Conservation (phyloP, 2,797 vertebrate species). For the Diplodus sargus region DNA sequence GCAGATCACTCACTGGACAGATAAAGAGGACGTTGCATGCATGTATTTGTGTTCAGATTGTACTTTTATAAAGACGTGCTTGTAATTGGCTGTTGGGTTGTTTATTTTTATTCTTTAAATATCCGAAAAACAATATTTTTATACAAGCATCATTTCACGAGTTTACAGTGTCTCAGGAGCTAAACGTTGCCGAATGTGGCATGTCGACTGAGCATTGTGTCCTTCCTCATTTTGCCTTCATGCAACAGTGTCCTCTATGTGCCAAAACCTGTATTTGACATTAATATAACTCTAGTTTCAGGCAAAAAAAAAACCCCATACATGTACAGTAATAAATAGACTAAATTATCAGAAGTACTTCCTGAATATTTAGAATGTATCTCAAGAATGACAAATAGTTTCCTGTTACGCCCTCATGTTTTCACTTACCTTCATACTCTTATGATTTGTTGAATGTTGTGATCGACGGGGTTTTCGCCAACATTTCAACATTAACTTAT, state of each 20-base stretch:
- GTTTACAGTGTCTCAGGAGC: constrained; percentile 81
- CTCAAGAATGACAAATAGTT: constrained; percentile 44
- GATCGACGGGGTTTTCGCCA: constrained; percentile 54
- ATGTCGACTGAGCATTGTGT: constrained; percentile 37
- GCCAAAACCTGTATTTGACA: constrained; percentile 69
- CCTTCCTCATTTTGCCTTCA: constrained; percentile 78
- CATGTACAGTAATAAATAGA: constrained; percentile 62
- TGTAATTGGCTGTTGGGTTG: constrained; percentile 68
- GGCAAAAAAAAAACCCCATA: constrained; percentile 25
- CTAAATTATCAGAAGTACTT: constrained; percentile 56
- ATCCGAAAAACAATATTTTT: constrained; percentile 81
- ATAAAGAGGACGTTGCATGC: constrained; percentile 66
- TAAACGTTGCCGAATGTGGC: constrained; percentile 69
- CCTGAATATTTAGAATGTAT: constrained; percentile 64
- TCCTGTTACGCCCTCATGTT: constrained; percentile 54
- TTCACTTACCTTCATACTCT: constrained; percentile 50
- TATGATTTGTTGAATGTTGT: constrained; percentile 59
- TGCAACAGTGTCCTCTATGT: constrained; percentile 65
- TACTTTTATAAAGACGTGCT: constrained; percentile 74
- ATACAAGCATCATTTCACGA: constrained; percentile 72
- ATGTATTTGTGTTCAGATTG: constrained; percentile 82
- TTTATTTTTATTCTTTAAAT: constrained; percentile 76
- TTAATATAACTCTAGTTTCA: constrained; percentile 48
- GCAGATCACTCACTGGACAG: constrained; percentile 46
- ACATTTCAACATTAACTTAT: constrained; percentile 81